Base-by-base conservation (phyloP, 2,113 vertebrate species). In the Perca flavescens region DNA sequence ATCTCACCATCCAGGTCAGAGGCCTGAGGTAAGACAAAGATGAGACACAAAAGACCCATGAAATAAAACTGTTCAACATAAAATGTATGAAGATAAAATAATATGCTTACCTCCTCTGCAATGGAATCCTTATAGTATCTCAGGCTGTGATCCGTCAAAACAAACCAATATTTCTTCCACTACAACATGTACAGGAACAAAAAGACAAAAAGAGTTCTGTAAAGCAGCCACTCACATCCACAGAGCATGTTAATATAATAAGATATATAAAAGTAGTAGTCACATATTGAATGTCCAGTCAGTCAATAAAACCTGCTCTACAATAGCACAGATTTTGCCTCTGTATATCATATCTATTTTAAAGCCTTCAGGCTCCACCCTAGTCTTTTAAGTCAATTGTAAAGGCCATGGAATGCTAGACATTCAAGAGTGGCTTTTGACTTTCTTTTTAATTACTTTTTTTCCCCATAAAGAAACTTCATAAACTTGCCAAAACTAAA, bases 161-260 rank as follows among this genome's bases (percentile, higher is more conserved):
- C 95, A 84, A 96, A 96, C 96, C 96, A 96, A 89, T 91, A 96
- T 75, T 96, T 96, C 90, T 95, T 96, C 95, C 96, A 96, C 96
- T 96, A 25, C 0, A 70, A 72, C 52, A 58, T 7, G n/a, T 47
- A 62, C 16, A 67, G 14, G 1, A 34, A 17, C 0, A 25, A 66
- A 53, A 43, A 47, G 6, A 57, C 4, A 22, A 84, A 63, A 9
- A 69, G 62, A 50, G 25, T 47, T 61, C 13, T 61, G 57, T 12
- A 10, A 54, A 22, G 12, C 21, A 69, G 50, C 52, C 16, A 8
- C 19, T 47, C 12, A 19, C 8, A 54, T 46, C 40, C 25, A 57
- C 31, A 28, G 15, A 67, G 16, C 12, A 58, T 40, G 5, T 14
- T 5, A 9, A 6, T 21, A 13, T 22, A 47, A 16, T 25, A 31